Base-by-base conservation (phyloP, 2,113 vertebrate species). In the Aplodontia rufa region DNA sequence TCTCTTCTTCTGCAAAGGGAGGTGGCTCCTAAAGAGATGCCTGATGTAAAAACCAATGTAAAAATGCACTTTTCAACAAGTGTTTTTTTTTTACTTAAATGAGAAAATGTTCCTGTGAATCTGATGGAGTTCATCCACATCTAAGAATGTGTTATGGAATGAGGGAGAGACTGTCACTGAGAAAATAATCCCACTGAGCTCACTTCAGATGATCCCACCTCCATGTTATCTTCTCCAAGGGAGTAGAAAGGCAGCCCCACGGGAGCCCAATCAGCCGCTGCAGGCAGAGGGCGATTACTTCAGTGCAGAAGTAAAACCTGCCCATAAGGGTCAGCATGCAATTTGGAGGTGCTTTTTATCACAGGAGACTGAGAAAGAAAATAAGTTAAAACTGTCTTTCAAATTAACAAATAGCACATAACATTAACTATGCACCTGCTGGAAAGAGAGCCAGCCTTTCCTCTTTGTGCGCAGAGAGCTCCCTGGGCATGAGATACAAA, bases 121-220 rank as follows among this genome's bases (percentile, higher is more conserved):
- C 96, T 88, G 89, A 90, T 95, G 97, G 97, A 82, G 62, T 92
- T 98, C 96, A 97, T 96, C 88, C 96, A 69, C 82, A 91, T 98
- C 97, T 51, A n/a, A 96, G 75, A 96, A 97, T 64, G 87, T 84
- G 83, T 94, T 94, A 86, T 32, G 72, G 92, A 96, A 72, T 42
- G 42, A 96, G 94, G 97, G 90, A 79, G 69, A 94, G 97, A 92
- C 94, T 98, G 97, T 98, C 97, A 97, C 91, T 96, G 93, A 98
- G 93, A 97, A 98, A 93, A 97, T 95, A 98, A 98, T 98, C 96
- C 87, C 47, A 96, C 90, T 92, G 93, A 96, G 93, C 98, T 98
- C 96, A 90, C 96, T 97, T 96, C 68, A 96, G 97, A 96, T 96
- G 97, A 98, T 91, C 96, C 97, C 92, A 84, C 93, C 92, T 94